Evolutionary conservation across 2,888 invertebrate species (phyloP).

Genomic region (Cephonodes hylas): DNA sequence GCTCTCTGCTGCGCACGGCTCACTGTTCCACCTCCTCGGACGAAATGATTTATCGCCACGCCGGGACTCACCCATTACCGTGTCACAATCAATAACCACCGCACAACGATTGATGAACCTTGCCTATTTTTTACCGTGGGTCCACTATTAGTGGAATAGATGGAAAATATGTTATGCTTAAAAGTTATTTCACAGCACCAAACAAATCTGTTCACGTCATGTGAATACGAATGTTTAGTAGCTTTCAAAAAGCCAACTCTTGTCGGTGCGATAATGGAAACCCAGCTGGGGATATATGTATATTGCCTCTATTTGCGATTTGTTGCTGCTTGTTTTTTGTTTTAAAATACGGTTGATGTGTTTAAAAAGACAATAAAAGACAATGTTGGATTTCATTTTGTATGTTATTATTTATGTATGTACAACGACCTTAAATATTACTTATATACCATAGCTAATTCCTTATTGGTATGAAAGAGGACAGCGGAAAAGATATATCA

Average conservation of each 20-base stretch:
- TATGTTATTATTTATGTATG: background rate
- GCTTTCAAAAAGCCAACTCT: slow-evolving; percentile 28
- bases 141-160: background rate
- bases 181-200: slow-evolving; percentile 16
- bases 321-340: background rate
- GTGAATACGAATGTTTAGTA: slow-evolving; percentile 35
- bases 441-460: no score
- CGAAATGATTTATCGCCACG: slow-evolving; percentile 60
- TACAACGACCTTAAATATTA: no score
- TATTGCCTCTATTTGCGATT: slow-evolving; percentile 3
- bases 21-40: slow-evolving; percentile 21
- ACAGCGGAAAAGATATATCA: no score
- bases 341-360: background rate
- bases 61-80: slow-evolving; percentile 52
- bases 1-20: background rate
- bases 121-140: slow-evolving; percentile 36
- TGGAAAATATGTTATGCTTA: background rate
- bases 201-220: slow-evolving; percentile 25
- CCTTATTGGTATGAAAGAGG: no score
- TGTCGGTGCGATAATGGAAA: slow-evolving; percentile 4
- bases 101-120: slow-evolving; percentile 53
- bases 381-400: background rate
- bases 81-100: slow-evolving; percentile 70
- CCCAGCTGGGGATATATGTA: slow-evolving; percentile 2
- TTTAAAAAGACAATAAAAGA: background rate